phyloP scores from a whole-genome alignment of 1,140 invertebrate species.

The Platyscapa corneri region DNA sequence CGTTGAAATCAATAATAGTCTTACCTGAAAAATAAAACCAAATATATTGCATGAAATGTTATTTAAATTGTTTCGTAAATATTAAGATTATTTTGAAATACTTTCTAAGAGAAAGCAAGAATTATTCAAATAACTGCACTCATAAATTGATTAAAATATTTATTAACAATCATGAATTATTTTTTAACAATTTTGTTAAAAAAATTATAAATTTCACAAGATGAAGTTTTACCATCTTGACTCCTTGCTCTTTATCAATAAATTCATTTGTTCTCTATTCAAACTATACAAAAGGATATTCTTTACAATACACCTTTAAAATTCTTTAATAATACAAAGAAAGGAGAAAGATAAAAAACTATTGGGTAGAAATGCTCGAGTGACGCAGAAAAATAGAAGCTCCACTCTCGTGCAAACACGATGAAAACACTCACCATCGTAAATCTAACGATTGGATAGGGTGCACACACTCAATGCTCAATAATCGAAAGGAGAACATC shows the following conservation, averaged over 20 bases:
- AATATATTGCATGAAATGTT: too few species aligned
- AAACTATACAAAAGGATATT: neutral
- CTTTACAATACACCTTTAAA: neutral
- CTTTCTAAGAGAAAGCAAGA: too few species aligned
- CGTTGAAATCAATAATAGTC: too few species aligned
- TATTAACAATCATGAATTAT: too few species aligned
- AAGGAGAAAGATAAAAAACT: neutral
- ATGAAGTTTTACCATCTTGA: neutral
- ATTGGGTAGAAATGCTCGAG: neutral
- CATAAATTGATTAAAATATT: too few species aligned
- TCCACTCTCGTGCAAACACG: neutral
- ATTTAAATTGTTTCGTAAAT: too few species aligned
- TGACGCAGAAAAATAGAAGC: constrained; percentile 15
- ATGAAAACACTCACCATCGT: constrained; percentile 42
- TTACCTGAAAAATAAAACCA: too few species aligned
- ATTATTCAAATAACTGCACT: too few species aligned
- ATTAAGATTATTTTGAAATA: too few species aligned
- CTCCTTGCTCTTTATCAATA: neutral
- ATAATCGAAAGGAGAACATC: constrained; percentile 35
- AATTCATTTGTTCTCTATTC: neutral
- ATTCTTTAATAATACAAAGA: neutral
- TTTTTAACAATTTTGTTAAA: too few species aligned
- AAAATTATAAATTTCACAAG: too few species aligned
- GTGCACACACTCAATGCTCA: constrained; percentile 25
- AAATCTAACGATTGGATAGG: constrained; percentile 41